Percentiles rank a stretch among this genome's conserved stretches.
phyloP scores from a whole-genome alignment of 2,888 invertebrate genomes.

The Eupsilia transversa region DNA sequence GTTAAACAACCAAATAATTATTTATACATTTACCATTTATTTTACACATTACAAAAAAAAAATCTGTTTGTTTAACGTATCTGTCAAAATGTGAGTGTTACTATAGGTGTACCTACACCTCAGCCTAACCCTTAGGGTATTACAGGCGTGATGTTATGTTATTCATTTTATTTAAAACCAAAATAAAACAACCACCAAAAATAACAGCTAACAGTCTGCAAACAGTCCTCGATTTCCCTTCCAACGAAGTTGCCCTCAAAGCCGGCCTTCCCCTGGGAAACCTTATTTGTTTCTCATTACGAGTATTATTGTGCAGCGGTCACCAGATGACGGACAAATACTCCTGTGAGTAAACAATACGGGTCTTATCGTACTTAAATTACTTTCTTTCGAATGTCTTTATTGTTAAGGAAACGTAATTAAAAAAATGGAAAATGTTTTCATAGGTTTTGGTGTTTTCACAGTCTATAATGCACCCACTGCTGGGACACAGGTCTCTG shows the following conservation, averaged over 20 bases:
- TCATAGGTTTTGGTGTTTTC: neutral
- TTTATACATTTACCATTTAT: no score
- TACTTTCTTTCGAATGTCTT: constrained; percentile 50
- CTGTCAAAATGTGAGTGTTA: no score
- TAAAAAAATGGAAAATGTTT: constrained; percentile 22
- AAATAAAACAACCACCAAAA: constrained; percentile 16
- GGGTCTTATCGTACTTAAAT: constrained; percentile 41
- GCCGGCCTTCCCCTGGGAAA: constrained; percentile 32
- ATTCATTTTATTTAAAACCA: no score
- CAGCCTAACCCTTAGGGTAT: neutral
- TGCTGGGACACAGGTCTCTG: neutral
- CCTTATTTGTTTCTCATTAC: constrained; percentile 70
- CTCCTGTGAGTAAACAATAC: constrained; percentile 52
- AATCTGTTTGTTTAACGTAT: no score
- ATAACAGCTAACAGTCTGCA: constrained; percentile 32
- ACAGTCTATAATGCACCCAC: neutral
- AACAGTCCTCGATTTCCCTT: constrained; percentile 35
- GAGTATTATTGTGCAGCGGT: constrained; percentile 57
- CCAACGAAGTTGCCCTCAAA: constrained; percentile 32
- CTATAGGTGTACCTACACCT: neutral
- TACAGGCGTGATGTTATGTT: neutral
- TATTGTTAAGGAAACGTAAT: constrained; percentile 44
- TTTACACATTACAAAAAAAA: no score
- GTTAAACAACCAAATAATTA: no score
- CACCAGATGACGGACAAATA: constrained; percentile 67